Conservation (phyloP, 1,140 invertebrate genomes). For the Macrocentrus cingulum region DNA sequence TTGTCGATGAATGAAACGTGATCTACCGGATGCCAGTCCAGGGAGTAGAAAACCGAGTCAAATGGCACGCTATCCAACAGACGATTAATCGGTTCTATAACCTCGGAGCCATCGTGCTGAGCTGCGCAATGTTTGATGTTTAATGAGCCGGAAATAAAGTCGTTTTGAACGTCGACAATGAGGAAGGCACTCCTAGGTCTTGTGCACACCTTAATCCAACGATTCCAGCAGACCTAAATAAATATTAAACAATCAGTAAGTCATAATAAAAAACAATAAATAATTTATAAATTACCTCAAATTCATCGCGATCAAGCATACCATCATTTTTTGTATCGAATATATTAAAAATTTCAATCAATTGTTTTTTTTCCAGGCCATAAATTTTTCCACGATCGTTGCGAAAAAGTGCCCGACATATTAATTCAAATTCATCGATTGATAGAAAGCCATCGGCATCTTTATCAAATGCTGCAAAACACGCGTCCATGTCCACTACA, state of each 20-base stretch:
- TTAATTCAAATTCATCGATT: conserved; percentile 74
- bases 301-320: conserved; percentile 80
- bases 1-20: conserved; percentile 98
- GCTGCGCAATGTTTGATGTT: conserved; percentile 92
- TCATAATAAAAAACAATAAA: no score
- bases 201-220: conserved; percentile 73
- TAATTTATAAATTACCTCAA: conserved; percentile 64
- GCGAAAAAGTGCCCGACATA: conserved; percentile 82
- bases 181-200: conserved; percentile 87
- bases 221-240: conserved; percentile 72
- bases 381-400: conserved; percentile 86
- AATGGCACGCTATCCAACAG: conserved; percentile 84
- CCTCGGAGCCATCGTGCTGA: conserved; percentile 85
- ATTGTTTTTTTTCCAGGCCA: conserved; percentile 69
- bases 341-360: conserved; percentile 76
- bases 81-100: conserved; percentile 89
- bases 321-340: conserved; percentile 81
- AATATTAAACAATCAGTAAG: no score
- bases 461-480: conserved; percentile 84
- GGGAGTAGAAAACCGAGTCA: conserved; percentile 91
- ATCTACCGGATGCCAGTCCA: conserved; percentile 96
- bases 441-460: conserved; percentile 81
- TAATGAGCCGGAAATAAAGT: conserved; percentile 93
- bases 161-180: conserved; percentile 97
- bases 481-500: conserved; percentile 74